Conservation (phyloP, 2,888 invertebrate species). For the Trichogramma dendrolimi region DNA sequence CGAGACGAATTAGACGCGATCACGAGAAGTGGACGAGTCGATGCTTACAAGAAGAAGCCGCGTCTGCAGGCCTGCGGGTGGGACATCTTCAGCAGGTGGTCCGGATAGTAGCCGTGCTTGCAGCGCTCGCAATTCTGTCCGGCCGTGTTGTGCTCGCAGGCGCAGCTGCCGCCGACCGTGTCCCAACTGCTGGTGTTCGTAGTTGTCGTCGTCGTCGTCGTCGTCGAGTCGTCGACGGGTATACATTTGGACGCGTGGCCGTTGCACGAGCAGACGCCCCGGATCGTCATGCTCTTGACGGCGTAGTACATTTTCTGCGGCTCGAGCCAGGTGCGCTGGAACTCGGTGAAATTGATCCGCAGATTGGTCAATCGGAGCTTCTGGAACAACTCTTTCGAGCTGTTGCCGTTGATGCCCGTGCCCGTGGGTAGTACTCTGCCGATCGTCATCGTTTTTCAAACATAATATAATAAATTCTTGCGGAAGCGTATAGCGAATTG, state of each 20-base stretch:
- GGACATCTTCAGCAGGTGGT: no score
- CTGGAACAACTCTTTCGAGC: slow-evolving; percentile 89
- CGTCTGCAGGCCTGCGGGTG: no score
- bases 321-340: slow-evolving; percentile 97
- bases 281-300: slow-evolving; percentile 94
- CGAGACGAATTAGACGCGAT: no score
- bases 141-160: slow-evolving; percentile 95
- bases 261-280: slow-evolving; percentile 98
- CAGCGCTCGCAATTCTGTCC: slow-evolving; percentile 96
- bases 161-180: slow-evolving; percentile 96
- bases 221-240: slow-evolving; percentile 56
- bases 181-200: no score
- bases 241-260: slow-evolving; percentile 90
- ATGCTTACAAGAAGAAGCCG: no score
- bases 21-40: no score
- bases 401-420: slow-evolving; percentile 61
- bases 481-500: no score
- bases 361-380: slow-evolving; percentile 96
- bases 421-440: not conserved
- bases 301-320: slow-evolving; percentile 98
- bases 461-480: no score
- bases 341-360: slow-evolving; percentile 88
- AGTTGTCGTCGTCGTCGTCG: slow-evolving; percentile 63
- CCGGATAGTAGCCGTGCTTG: slow-evolving; percentile 51
- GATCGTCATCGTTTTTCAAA: no score